These are phyloP conservation scores for Silurus meridionalis DNA, from an alignment of 2,113 vertebrate genomes.

Conservation along the genomic window DNA sequence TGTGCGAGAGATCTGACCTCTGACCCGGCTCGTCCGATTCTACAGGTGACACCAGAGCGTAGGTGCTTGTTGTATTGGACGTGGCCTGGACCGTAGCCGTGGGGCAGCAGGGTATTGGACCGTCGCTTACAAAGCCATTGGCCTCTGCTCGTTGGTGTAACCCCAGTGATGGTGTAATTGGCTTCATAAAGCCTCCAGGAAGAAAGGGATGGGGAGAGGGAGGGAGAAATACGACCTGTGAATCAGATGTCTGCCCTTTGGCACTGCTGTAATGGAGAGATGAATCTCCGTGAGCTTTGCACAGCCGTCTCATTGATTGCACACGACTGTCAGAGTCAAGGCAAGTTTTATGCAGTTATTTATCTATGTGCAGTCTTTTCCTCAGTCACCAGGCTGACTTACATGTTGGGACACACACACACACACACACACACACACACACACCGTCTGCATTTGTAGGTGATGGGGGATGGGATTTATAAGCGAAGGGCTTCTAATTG, in stretches of 20 bases:
- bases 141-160: conserved; percentile 46
- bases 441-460: neutral
- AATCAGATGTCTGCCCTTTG: conserved; percentile 51
- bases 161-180: conserved; percentile 57
- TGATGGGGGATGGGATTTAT: neutral
- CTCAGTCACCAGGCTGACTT: conserved; percentile 21
- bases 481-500: neutral
- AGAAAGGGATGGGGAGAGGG: conserved; percentile 17
- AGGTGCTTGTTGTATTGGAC: conserved; percentile 13
- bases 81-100: conserved; percentile 3
- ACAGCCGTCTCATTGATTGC: conserved; percentile 40
- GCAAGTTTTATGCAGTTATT: conserved; percentile 28
- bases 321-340: conserved; percentile 42
- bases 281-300: conserved; percentile 29
- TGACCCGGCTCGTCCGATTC: conserved; percentile 2
- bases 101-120: conserved; percentile 31
- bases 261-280: conserved; percentile 38
- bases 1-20: neutral
- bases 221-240: conserved; percentile 55
- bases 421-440: neutral
- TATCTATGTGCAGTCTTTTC: conserved; percentile 23
- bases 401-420: neutral
- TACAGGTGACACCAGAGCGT: conserved; percentile 20
- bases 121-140: conserved; percentile 53
- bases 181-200: conserved; percentile 55